These are phyloP conservation scores for Corythoichthys haematopterus DNA, from an alignment of 2,113 vertebrate species.

Conservation along the genomic window DNA sequence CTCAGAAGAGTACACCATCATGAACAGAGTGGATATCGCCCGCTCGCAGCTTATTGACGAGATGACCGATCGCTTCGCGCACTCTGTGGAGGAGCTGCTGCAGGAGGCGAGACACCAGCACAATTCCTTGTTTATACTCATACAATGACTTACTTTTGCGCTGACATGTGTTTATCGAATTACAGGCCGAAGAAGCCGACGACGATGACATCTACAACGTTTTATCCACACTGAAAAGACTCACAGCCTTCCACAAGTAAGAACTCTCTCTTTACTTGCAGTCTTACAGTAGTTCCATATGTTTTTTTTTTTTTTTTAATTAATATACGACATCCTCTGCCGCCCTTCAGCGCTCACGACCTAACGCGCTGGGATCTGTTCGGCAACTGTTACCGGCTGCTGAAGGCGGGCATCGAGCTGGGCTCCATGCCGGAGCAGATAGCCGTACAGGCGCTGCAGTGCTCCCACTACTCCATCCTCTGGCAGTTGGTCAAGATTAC, in stretches of 20 bases:
- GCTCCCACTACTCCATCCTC: constrained; percentile 97
- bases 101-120: constrained; percentile 79
- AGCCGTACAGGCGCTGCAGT: constrained; percentile 95
- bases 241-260: constrained; percentile 98
- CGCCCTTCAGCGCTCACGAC: constrained; percentile 84
- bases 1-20: constrained; percentile 98
- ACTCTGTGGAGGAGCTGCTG: constrained; percentile 93
- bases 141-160: background rate
- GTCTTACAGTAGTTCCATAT: background rate
- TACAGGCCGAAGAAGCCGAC: constrained; percentile 94
- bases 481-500: constrained; percentile 99
- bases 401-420: constrained; percentile 96
- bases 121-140: no score
- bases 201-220: constrained; percentile 98
- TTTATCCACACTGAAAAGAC: constrained; percentile 90
- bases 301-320: background rate
- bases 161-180: constrained; percentile 19
- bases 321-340: background rate
- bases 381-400: constrained; percentile 93
- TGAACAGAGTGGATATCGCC: constrained; percentile 97
- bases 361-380: constrained; percentile 98
- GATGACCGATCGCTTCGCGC: constrained; percentile 90
- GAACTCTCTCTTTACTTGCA: constrained; percentile 28
- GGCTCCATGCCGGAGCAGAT: constrained; percentile 99
- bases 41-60: constrained; percentile 97